Evolutionary conservation across 1,140 invertebrate species (phyloP), one percentile per base, ranked within the genome.

Genomic region (Dermatophagoides farinae): DNA sequence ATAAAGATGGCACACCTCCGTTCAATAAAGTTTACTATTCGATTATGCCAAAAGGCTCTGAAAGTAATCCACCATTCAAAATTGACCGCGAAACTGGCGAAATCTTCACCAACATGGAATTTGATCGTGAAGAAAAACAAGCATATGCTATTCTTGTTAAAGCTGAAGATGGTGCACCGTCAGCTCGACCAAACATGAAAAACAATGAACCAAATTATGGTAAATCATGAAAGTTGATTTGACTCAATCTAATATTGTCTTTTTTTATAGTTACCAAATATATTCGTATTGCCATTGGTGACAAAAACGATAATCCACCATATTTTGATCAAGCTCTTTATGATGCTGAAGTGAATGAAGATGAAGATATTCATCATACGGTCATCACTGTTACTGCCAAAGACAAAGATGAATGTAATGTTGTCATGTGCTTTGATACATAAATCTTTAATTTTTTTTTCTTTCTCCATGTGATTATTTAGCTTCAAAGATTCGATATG

Each of bases 401-500:
- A 78, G 90, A 96, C 81, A 84, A 88, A 77, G 91, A 96, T 77
- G 89, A 95, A 80, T 93, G 90, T 91, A 77, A 89, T 86, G 86
- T 74, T 55, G 38, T 20, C 39, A 60, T 20, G 6, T 31, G n/a
- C 40, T 49, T 38, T 22, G 31, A 60, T n/a, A n/a, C n/a, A n/a
- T n/a, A 61, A 40, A 2, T 49, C 8, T 25, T 60, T 10, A 23
- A 37, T 40, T 57, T 6, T 16, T 51, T 51, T 16, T 22, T 54
- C 18, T 55, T 16, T 50, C 10, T 31, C 8, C 31, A 31, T 31
- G 2, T 31, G 8, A 31, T 4, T 31, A 49, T 80, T 60, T 79
- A 95, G 90, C 89, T 70, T 93, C 90, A 74, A 85, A 86, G 80
- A 90, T 97, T 80, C 86, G 88, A 78, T 96, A 96, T 79, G 88